Conservation (phyloP, 2,888 invertebrate species). For the Mythimna pallens region DNA sequence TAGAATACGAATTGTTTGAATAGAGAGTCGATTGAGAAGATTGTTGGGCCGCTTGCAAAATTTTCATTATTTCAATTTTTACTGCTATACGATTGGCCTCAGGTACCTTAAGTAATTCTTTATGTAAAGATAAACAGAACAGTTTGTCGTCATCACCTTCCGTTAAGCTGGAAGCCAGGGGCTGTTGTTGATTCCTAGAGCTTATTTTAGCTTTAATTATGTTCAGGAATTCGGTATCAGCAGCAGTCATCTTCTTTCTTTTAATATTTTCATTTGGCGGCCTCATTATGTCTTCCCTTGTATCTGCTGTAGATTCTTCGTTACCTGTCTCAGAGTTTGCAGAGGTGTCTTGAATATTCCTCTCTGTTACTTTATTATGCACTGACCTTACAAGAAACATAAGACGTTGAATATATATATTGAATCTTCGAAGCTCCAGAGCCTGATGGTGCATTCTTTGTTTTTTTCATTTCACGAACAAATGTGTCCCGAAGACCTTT, state of each 20-base stretch:
- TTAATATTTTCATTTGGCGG: constrained; percentile 7
- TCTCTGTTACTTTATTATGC: constrained; percentile 14
- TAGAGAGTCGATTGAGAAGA: background rate
- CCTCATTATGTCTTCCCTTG: constrained; percentile 15
- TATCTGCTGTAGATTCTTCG: constrained; percentile 10
- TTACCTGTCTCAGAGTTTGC: constrained; percentile 5
- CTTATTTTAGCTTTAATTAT: constrained; percentile 3
- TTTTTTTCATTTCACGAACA: constrained; percentile 34
- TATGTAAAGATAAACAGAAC: background rate
- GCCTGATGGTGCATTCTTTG: constrained; percentile 48
- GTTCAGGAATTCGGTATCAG: constrained; percentile 8
- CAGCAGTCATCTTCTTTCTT: constrained; percentile 8
- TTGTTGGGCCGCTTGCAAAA: background rate
- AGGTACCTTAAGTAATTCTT: background rate
- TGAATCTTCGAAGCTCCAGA: constrained; percentile 47
- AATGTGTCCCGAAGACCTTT: constrained; percentile 18
- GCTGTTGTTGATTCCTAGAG: constrained; percentile 11
- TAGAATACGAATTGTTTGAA: background rate
- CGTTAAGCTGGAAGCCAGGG: constrained; percentile 9
- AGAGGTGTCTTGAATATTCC: constrained; percentile 7
- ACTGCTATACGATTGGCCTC: background rate
- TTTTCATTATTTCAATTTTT: background rate
- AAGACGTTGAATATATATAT: constrained; percentile 41
- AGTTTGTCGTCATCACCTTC: constrained; percentile 3
- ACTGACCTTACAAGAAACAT: constrained; percentile 40